Base-by-base conservation (phyloP, 2,113 vertebrate genomes). In the Sprattus sprattus region DNA sequence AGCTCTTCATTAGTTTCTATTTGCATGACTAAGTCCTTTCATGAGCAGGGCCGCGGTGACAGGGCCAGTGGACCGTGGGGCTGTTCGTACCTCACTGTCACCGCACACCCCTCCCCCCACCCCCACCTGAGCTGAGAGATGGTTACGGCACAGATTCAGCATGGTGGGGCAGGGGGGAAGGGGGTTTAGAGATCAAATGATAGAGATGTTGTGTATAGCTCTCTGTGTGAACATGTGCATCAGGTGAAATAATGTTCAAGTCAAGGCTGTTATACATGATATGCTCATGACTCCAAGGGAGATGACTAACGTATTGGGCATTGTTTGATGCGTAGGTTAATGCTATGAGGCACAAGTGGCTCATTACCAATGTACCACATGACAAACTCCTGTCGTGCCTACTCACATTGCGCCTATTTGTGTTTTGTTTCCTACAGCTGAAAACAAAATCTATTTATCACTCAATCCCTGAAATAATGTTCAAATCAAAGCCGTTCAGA, bases 1-100 rank as follows among this genome's bases (percentile, higher is more conserved):
- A 89, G 89, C 86, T 91, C 88, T 86, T 90, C 84, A 93, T 92
- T 90, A 93, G 83, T 85, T 85, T 86, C 50, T 83, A 85, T 88
- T 89, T 92, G 89, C 88, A 90, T 87, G 87, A 87, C 81, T 89
- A 87, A 86, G 81, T 88, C 46, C 84, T 82, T 88, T 86, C 81
- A 45, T 83, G 86, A 83, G 81, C 81, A 46, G 22, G 5, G 45
- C 0, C 6, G 83, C 85, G 87, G 88, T 78, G 52, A 88, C 87
- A 87, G 84, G 50, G 46, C 64, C 4, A 25, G 39, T 71, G 64
- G 82, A 80, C 82, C 80, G 87, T 20, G 52, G 84, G 84, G 83
- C 86, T 86, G 85, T 83, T 84, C 6, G 81, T 90, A 87, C 85
- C 88, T 88, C 50, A 78, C 71, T 32, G 25, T 39, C 71, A 78